Evolutionary conservation across 2,888 invertebrate species (phyloP).

Genomic region (Melanotus villosus): DNA sequence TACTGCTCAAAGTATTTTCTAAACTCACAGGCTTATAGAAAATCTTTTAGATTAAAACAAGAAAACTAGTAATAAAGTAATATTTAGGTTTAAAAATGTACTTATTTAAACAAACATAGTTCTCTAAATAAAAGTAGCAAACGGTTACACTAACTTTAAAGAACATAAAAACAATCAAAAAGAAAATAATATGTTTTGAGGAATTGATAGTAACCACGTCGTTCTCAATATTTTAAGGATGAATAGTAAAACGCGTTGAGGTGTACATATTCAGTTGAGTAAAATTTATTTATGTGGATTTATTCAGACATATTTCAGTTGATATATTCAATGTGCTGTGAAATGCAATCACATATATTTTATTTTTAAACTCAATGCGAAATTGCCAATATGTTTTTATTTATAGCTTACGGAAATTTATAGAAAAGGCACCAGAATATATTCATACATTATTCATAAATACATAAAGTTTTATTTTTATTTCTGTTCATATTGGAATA

Average conservation of each 20-base stretch:
- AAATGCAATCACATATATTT: slow-evolving; percentile 36
- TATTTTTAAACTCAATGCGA: slow-evolving; percentile 37
- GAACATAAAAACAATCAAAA: no score
- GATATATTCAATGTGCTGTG: slow-evolving; percentile 36
- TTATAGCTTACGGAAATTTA: slow-evolving; percentile 37
- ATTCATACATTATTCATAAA: slow-evolving; percentile 36
- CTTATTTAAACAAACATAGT: no score
- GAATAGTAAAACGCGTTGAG: not conserved
- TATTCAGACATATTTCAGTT: slow-evolving; percentile 27
- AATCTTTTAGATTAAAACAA: no score
- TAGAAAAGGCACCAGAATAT: slow-evolving; percentile 33
- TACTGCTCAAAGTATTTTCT: no score
- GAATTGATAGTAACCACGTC: not conserved
- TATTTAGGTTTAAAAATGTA: no score
- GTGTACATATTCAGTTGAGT: slow-evolving; percentile 15
- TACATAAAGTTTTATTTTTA: slow-evolving; percentile 35
- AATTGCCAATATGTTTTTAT: slow-evolving; percentile 41
- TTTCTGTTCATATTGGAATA: slow-evolving; percentile 4
- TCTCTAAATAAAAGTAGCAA: no score
- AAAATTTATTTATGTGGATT: slow-evolving; percentile 34
- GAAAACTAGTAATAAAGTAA: no score
- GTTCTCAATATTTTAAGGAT: not conserved
- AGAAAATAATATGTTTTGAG: not conserved
- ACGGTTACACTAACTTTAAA: no score
- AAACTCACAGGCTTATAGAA: no score